Conservation (phyloP, 2,113 vertebrate genomes). For the Brachyistius frenatus region DNA sequence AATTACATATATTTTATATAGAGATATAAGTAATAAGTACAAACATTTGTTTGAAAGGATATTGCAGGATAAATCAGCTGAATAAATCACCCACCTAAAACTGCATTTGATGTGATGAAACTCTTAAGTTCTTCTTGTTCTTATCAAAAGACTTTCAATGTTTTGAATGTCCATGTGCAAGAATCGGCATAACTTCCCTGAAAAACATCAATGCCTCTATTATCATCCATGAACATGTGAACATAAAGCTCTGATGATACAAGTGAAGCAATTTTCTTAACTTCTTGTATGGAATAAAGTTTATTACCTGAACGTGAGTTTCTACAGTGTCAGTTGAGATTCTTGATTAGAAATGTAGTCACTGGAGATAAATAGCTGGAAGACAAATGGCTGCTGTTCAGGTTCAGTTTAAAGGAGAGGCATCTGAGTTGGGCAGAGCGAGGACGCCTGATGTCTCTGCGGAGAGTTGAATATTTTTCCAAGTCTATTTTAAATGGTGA, state of each 20-base stretch:
- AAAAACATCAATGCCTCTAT: no score
- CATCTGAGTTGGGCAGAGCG: background rate
- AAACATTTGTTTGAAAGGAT: background rate
- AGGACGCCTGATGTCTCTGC: conserved; percentile 16
- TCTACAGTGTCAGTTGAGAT: background rate
- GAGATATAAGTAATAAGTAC: background rate
- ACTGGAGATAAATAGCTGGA: background rate
- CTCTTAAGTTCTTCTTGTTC: background rate
- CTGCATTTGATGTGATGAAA: no score
- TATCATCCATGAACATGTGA: no score
- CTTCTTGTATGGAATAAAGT: no score
- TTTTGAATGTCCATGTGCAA: background rate
- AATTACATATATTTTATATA: background rate
- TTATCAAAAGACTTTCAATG: background rate
- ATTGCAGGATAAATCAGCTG: background rate
- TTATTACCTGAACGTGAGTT: no score
- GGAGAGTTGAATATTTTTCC: conserved; percentile 17
- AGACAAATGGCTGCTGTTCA: conserved; percentile 13
- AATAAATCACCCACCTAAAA: background rate
- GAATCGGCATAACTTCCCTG: no score
- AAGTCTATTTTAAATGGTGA: conserved; percentile 2
- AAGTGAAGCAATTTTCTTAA: background rate
- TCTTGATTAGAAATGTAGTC: background rate
- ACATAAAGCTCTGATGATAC: background rate
- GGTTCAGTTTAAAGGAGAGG: conserved; percentile 22